A percentile compares a stretch with the other conserved stretches of the same genome.
These are phyloP conservation scores for Trachelus stipa DNA, from an alignment of 2,888 invertebrate genomes.

Conservation along the genomic window DNA sequence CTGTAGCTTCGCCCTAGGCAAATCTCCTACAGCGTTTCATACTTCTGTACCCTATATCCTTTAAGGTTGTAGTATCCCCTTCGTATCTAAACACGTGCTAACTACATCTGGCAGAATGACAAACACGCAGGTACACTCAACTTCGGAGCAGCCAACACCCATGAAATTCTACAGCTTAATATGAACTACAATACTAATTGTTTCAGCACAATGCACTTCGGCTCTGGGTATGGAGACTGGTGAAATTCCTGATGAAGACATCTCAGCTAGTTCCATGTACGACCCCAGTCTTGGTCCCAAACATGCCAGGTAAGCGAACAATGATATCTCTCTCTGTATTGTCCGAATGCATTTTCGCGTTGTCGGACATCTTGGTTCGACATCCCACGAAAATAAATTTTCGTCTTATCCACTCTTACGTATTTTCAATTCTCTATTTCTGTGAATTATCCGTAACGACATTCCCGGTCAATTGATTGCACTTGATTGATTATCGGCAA, in stretches of 20 bases:
- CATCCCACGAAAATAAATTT: slow-evolving; percentile 27
- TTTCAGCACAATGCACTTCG: slow-evolving; percentile 61
- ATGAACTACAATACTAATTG: slow-evolving; percentile 38
- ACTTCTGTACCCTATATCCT: neutral
- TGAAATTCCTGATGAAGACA: slow-evolving; percentile 64
- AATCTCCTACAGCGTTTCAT: neutral
- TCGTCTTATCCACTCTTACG: neutral
- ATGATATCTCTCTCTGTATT: slow-evolving; percentile 36
- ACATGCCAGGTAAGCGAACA: slow-evolving; percentile 61
- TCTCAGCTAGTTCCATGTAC: slow-evolving; percentile 63
- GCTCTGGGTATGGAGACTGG: slow-evolving; percentile 63
- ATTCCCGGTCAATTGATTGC: neutral
- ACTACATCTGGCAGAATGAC: neutral
- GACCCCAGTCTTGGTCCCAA: slow-evolving; percentile 62
- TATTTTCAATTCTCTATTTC: neutral
- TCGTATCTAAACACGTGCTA: neutral
- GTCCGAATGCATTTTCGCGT: slow-evolving; percentile 14
- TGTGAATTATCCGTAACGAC: neutral
- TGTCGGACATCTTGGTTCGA: slow-evolving; percentile 20
- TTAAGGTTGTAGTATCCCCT: neutral
- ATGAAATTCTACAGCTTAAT: slow-evolving; percentile 19
- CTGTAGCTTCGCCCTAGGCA: neutral
- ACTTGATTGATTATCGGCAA: neutral
- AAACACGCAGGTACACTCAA: neutral
- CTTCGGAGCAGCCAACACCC: neutral